These are phyloP conservation scores for Drosophila neocordata DNA, from an alignment of 1,140 invertebrate genomes.

Conservation along the genomic window DNA sequence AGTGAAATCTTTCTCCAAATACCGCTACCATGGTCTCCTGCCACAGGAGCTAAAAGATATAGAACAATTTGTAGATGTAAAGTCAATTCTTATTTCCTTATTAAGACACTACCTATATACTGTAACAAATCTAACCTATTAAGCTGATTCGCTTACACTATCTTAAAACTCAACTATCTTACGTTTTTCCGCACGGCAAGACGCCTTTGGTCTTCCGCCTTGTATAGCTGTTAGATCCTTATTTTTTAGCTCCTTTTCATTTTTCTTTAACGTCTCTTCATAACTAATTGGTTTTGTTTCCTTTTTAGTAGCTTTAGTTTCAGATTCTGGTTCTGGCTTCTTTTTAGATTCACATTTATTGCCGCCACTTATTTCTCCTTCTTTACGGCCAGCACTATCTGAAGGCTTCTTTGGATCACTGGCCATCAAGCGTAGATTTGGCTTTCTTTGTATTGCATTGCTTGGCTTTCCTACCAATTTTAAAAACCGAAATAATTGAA, in stretches of 20 bases:
- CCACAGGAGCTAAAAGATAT: not conserved
- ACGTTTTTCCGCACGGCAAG: not conserved
- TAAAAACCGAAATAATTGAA: not conserved
- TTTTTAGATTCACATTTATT: not conserved
- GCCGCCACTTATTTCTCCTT: not conserved
- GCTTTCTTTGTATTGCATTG: not conserved
- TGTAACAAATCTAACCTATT: too few relatives aligned
- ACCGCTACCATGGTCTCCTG: not conserved
- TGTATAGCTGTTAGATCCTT: not conserved
- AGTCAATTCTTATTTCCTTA: too few relatives aligned
- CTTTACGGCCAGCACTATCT: not conserved
- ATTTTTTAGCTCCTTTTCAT: not conserved
- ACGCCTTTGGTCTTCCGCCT: not conserved
- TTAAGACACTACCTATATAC: too few relatives aligned
- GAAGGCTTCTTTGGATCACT: not conserved
- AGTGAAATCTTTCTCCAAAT: conserved; percentile 40
- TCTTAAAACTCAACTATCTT: not conserved
- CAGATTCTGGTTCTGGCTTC: not conserved
- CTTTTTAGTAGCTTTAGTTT: not conserved
- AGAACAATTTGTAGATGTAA: too few relatives aligned
- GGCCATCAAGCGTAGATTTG: not conserved
- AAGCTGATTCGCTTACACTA: too few relatives aligned
- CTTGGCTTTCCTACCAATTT: not conserved
- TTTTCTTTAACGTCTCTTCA: not conserved
- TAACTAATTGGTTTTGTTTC: not conserved